Conservation (phyloP, 2,888 invertebrate species). For the Prosopocoilus inquinatus region DNA sequence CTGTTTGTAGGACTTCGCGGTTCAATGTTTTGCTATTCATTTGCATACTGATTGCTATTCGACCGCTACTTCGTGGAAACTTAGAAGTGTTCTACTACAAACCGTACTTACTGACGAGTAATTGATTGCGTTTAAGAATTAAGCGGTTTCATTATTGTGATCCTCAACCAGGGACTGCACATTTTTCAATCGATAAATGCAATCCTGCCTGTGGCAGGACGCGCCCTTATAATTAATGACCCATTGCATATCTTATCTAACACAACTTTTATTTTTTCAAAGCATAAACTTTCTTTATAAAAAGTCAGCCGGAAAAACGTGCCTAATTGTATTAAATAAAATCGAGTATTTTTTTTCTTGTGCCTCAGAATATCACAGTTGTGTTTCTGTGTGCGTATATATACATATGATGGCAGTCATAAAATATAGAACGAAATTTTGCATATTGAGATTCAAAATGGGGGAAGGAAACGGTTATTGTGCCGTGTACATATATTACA, state of each 20-base stretch:
- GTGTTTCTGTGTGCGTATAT: no score
- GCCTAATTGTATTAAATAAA: no score
- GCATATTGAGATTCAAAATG: no score
- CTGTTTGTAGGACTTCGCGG: slow-evolving; percentile 9
- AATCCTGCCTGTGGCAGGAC: slow-evolving; percentile 23
- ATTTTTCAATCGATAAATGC: slow-evolving; percentile 26
- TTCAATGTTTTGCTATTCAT: slow-evolving; percentile 28
- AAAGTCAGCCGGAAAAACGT: no score
- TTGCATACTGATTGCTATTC: slow-evolving; percentile 34
- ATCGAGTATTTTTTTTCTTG: no score
- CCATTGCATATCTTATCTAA: slow-evolving; percentile 20
- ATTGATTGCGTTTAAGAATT: slow-evolving; percentile 13
- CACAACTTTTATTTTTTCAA: neutral
- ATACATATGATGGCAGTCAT: no score
- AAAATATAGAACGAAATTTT: no score
- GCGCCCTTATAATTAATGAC: slow-evolving; percentile 26
- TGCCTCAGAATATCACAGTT: no score
- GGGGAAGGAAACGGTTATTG: no score
- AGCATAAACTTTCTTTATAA: no score
- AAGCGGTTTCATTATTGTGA: neutral
- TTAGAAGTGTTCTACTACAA: slow-evolving; percentile 15
- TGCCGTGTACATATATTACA: no score
- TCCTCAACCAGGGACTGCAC: slow-evolving; percentile 12
- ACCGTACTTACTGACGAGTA: slow-evolving; percentile 17
- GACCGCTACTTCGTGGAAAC: slow-evolving; percentile 22